Conservation (phyloP, 2,888 invertebrate genomes). For the Stenolophus ochropezus region DNA sequence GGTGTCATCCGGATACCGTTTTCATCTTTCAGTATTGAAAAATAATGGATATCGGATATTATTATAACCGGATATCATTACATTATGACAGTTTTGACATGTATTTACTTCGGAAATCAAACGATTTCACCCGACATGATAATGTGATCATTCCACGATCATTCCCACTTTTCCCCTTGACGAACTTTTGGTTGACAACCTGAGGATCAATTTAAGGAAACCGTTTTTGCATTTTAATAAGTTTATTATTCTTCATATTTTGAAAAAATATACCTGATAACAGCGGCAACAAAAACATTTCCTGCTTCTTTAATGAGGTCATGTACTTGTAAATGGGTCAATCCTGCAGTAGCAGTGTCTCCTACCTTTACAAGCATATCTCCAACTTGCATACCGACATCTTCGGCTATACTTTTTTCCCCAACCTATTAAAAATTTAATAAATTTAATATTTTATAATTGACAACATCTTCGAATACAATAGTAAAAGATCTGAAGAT, state of each 20-base stretch:
- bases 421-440: constrained; percentile 78
- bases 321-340: constrained; percentile 87
- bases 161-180: not conserved
- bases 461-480: not conserved
- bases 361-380: constrained; percentile 89
- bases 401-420: constrained; percentile 87
- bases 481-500: too few relatives aligned
- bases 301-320: constrained; percentile 82
- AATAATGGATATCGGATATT: too few relatives aligned
- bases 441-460: not conserved
- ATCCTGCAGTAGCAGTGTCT: constrained; percentile 78
- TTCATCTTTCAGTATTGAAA: too few relatives aligned
- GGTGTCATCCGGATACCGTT: too few relatives aligned
- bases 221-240: too few relatives aligned
- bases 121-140: too few relatives aligned
- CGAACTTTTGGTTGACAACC: too few relatives aligned
- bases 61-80: too few relatives aligned
- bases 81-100: too few relatives aligned
- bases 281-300: constrained; percentile 81
- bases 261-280: constrained; percentile 78
- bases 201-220: too few relatives aligned
- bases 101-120: too few relatives aligned
- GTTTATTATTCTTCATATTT: not conserved
- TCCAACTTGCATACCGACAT: constrained; percentile 87
- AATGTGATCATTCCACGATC: too few relatives aligned